Evolutionary conservation across 2,888 invertebrate species (phyloP).

Genomic region (Octonoba sinensis): DNA sequence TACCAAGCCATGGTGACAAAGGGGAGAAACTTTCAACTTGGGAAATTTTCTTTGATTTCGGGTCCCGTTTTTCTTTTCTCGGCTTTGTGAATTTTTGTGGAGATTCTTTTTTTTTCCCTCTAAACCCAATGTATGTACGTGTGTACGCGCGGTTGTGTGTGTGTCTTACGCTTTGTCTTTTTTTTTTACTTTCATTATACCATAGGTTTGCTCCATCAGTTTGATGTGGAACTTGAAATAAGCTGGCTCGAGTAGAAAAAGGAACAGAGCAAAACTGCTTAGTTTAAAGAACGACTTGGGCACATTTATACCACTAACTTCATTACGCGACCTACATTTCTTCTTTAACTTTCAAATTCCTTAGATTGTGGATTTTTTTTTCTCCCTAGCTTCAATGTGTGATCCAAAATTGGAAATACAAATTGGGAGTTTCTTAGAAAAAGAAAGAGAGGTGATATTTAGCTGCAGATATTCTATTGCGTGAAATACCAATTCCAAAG

Average conservation of each 20-base stretch:
- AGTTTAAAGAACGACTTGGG: slow-evolving; percentile 33
- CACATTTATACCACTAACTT: slow-evolving; percentile 56
- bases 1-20: slow-evolving; percentile 49
- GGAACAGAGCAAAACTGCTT: slow-evolving; percentile 28
- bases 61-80: slow-evolving; percentile 11
- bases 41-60: slow-evolving; percentile 63
- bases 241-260: slow-evolving; percentile 7
- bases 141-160: slow-evolving; percentile 21
- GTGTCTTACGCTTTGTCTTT: slow-evolving; percentile 19
- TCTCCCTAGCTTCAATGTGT: too few relatives aligned
- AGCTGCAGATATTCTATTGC: too few relatives aligned
- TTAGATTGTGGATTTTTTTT: too few relatives aligned
- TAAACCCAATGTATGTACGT: slow-evolving; percentile 7
- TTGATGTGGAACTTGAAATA: slow-evolving; percentile 46
- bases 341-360: background rate
- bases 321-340: slow-evolving; percentile 39
- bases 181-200: slow-evolving; percentile 5
- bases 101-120: slow-evolving; percentile 20
- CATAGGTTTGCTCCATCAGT: slow-evolving; percentile 31
- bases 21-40: slow-evolving; percentile 56
- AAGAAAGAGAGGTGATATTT: too few relatives aligned
- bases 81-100: slow-evolving; percentile 34
- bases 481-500: too few relatives aligned
- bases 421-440: too few relatives aligned
- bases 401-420: too few relatives aligned